Percentiles rank a stretch among this genome's conserved stretches.
Conservation (phyloP, 2,797 vertebrate genomes). For the Neosilurus hyrtlii region DNA sequence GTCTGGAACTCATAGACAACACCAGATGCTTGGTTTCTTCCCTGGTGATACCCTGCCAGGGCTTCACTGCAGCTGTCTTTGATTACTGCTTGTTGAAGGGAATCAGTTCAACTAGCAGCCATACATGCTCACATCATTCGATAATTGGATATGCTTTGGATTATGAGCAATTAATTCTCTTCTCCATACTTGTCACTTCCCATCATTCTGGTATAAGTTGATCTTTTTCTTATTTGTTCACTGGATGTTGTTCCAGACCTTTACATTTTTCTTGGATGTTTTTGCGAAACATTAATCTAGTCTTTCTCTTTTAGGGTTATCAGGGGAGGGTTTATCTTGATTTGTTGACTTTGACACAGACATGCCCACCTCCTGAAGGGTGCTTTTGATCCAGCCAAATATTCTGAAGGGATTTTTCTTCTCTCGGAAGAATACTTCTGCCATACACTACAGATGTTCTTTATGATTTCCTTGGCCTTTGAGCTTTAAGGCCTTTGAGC, state of each 20-base stretch:
- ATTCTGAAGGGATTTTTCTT: slow-evolving; percentile 38
- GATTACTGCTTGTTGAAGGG: not conserved
- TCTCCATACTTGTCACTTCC: not conserved
- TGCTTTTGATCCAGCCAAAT: slow-evolving; percentile 42
- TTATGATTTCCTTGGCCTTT: not conserved
- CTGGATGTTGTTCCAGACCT: not conserved
- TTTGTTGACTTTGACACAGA: slow-evolving; percentile 35
- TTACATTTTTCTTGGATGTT: not conserved
- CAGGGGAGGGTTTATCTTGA: not conserved
- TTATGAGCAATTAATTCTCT: not conserved
- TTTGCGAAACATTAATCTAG: not conserved
- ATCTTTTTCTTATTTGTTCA: not conserved
- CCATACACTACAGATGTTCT: not conserved
- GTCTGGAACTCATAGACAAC: not conserved
- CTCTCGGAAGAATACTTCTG: not conserved
- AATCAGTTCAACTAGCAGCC: not conserved
- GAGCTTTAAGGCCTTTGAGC: not conserved
- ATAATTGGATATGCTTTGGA: not conserved
- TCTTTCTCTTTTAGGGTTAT: not conserved
- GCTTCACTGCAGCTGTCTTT: not conserved
- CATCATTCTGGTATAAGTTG: not conserved
- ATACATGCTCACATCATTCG: not conserved
- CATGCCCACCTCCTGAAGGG: slow-evolving; percentile 28
- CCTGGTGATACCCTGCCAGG: not conserved
- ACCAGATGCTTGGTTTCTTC: not conserved